A percentile compares a stretch with the other conserved stretches of the same genome.
Evolutionary conservation across 1,140 invertebrate species (phyloP).

Genomic region (Chelonus insularis): DNA sequence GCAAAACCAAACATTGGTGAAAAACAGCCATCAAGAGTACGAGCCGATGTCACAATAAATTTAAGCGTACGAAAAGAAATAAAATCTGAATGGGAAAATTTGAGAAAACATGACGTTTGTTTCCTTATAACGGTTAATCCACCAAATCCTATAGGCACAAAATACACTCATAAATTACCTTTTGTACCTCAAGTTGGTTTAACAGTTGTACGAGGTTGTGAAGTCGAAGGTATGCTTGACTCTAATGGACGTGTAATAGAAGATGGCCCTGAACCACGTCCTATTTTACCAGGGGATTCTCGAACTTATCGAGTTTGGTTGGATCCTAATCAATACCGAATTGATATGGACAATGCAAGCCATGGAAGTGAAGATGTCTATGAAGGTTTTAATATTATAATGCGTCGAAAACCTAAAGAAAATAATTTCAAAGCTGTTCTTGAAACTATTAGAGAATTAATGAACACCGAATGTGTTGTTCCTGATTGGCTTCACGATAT

Average conservation of each 20-base stretch:
- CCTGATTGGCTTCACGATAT: conserved; percentile 99
- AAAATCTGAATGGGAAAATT: conserved; percentile 94
- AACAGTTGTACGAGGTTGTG: conserved; percentile 92
- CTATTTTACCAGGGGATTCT: conserved; percentile 82
- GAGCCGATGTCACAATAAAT: conserved; percentile 92
- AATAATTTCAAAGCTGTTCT: conserved; percentile 99
- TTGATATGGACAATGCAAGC: conserved; percentile 84
- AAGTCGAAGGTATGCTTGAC: conserved; percentile 99
- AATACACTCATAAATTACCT: conserved; percentile 78
- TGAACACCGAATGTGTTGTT: conserved; percentile 99
- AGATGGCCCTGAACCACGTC: conserved; percentile 90
- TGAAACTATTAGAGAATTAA: conserved; percentile 96
- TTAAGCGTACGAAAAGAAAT: conserved; percentile 88
- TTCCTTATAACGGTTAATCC: conserved; percentile 93
- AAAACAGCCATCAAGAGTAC: conserved; percentile 89
- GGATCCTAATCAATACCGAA: conserved; percentile 94
- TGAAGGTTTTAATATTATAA: conserved; percentile 96
- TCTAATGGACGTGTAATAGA: conserved; percentile 94
- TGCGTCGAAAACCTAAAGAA: conserved; percentile 97
- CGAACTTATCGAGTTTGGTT: conserved; percentile 93
- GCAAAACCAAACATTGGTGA: conserved; percentile 90
- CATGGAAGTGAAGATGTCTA: conserved; percentile 84
- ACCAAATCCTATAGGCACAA: conserved; percentile 78
- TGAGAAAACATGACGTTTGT: conserved; percentile 97
- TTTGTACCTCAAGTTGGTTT: conserved; percentile 92